Percentiles rank a stretch among this genome's conserved stretches.
Conservation (phyloP, 2,888 invertebrate species). For the Aphodius sticticus region DNA sequence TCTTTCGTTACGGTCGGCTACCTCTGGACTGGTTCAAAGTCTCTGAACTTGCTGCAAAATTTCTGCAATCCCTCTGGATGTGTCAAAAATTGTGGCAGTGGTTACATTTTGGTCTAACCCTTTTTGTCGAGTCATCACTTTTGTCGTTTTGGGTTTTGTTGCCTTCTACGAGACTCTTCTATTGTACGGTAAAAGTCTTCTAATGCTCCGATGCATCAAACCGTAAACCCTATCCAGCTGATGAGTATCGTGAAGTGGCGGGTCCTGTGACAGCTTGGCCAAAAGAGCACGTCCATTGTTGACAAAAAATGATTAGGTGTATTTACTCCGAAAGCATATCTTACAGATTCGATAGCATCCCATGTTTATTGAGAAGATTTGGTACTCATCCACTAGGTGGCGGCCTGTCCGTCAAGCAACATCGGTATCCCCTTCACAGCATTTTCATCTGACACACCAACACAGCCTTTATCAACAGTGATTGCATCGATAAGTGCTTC, state of each 20-base stretch:
- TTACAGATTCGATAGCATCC: not conserved
- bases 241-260: no score
- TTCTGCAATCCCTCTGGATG: constrained; percentile 11
- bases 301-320: no score
- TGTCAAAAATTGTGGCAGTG: not conserved
- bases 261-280: no score
- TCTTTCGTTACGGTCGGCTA: not conserved
- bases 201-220: no score
- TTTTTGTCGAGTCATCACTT: not conserved
- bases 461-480: constrained; percentile 9
- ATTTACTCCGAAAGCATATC: no score
- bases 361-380: constrained; percentile 5
- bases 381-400: constrained; percentile 20
- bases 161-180: no score
- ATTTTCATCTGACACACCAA: constrained; percentile 11
- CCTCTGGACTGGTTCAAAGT: not conserved
- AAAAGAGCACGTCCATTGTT: no score
- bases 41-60: not conserved
- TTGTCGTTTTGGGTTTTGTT: no score
- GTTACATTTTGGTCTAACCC: constrained; percentile 5
- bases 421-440: constrained; percentile 22
- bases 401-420: constrained; percentile 19
- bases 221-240: no score
- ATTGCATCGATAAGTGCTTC: constrained; percentile 9
- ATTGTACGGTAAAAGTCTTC: no score